Evolutionary conservation across 2,797 vertebrate species (phyloP).

Genomic region (Crax fasciolata): DNA sequence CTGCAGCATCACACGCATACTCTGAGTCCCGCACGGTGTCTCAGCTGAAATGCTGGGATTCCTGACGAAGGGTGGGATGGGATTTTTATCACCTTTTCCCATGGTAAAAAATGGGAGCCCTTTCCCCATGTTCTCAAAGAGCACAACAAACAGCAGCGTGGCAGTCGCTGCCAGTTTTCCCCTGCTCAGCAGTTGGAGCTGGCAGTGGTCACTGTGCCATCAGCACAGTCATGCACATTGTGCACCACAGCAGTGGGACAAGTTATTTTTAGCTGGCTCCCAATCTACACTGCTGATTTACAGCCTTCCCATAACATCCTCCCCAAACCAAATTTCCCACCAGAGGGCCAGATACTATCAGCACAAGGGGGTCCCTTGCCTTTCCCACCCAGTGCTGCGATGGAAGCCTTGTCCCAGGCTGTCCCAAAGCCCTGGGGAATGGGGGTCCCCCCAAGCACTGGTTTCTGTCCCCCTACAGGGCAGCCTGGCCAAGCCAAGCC

Average conservation of each 20-base stretch:
- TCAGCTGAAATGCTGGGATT: not conserved
- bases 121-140: not conserved
- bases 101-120: not conserved
- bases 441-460: not conserved
- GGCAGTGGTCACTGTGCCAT: accelerated
- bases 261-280: slow-evolving; percentile 66
- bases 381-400: not conserved
- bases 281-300: slow-evolving; percentile 62
- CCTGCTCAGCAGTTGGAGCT: not conserved
- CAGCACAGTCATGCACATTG: not conserved
- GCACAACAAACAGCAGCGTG: not conserved
- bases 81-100: not conserved
- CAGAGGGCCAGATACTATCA: not conserved
- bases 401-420: not conserved
- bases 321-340: not conserved
- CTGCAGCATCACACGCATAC: not conserved
- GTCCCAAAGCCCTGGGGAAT: not conserved
- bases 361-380: not conserved
- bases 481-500: slow-evolving; percentile 65
- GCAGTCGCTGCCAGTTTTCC: not conserved
- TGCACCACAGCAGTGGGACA: not conserved
- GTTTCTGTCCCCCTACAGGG: slow-evolving; percentile 53
- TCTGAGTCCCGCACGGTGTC: not conserved
- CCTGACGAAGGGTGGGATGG: not conserved
- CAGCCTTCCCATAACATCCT: slow-evolving; percentile 41